These are phyloP conservation scores for Tyto alba DNA, from an alignment of 2,113 vertebrate genomes.

Conservation along the genomic window DNA sequence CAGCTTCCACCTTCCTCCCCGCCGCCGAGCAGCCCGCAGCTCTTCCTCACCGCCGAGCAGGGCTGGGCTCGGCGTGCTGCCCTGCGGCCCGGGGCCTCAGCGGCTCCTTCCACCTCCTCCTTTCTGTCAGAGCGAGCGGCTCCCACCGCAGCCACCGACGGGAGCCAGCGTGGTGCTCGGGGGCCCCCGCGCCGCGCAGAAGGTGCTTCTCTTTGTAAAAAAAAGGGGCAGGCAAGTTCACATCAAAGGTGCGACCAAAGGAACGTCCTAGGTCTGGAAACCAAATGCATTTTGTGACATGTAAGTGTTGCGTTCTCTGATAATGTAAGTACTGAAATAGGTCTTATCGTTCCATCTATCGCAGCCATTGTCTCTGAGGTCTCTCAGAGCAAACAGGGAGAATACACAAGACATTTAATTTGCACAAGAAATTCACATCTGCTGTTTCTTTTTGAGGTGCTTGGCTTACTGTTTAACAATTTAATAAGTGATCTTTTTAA, in stretches of 20 bases:
- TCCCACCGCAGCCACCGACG: fast-evolving
- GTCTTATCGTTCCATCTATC: background rate
- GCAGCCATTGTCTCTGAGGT: background rate
- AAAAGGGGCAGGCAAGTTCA: background rate
- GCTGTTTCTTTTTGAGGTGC: background rate
- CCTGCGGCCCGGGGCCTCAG: fast-evolving
- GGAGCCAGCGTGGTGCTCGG: background rate
- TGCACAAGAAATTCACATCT: background rate
- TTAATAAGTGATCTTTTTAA: background rate
- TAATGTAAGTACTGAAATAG: background rate
- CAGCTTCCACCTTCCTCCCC: background rate
- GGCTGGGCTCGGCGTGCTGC: background rate
- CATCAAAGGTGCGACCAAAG: background rate
- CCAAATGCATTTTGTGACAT: background rate
- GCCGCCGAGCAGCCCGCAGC: fast-evolving
- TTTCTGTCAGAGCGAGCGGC: background rate
- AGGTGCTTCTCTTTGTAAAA: background rate
- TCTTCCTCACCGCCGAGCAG: fast-evolving
- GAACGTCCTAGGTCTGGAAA: background rate
- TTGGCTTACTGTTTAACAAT: background rate
- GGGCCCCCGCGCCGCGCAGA: background rate
- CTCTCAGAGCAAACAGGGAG: background rate
- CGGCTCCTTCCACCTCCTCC: background rate
- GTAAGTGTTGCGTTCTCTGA: background rate
- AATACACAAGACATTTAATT: background rate